A percentile compares a stretch with the other conserved stretches of the same genome.
phyloP scores from a whole-genome alignment of 2,113 vertebrate species.

The Labeo catla region DNA sequence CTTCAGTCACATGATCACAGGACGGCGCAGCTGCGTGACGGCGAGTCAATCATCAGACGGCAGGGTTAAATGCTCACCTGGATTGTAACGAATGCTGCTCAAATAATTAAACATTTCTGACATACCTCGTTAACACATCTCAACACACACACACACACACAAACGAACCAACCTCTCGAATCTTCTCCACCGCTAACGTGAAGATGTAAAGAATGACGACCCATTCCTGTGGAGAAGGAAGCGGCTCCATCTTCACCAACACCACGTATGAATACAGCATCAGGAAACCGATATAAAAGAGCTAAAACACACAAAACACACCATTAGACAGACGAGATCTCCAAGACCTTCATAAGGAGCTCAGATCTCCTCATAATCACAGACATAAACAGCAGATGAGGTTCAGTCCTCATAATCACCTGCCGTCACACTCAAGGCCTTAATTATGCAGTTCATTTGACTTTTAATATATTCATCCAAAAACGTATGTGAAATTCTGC shows the following conservation, averaged over 20 bases:
- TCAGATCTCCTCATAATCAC: neutral
- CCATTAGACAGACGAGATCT: neutral
- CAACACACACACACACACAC: neutral
- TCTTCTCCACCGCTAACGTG: conserved; percentile 94
- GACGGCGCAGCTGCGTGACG: no score
- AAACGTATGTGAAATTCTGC: neutral
- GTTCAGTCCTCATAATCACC: no score
- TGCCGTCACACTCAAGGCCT: no score
- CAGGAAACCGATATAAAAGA: conserved; percentile 94
- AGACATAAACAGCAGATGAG: neutral
- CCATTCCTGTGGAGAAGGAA: conserved; percentile 93
- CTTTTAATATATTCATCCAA: neutral
- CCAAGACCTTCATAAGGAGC: no score
- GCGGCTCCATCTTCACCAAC: conserved; percentile 86
- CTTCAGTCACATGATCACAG: no score
- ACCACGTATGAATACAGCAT: conserved; percentile 98
- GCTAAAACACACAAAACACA: conserved; percentile 68
- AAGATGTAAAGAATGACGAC: conserved; percentile 98
- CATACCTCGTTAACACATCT: neutral
- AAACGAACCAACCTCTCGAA: conserved; percentile 85
- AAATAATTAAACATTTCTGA: conserved; percentile 19
- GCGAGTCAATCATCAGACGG: neutral
- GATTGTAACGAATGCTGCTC: neutral
- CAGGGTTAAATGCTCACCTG: neutral
- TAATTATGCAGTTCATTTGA: no score